phyloP scores from a whole-genome alignment of 2,888 invertebrate species.

The Thyatira batis region DNA sequence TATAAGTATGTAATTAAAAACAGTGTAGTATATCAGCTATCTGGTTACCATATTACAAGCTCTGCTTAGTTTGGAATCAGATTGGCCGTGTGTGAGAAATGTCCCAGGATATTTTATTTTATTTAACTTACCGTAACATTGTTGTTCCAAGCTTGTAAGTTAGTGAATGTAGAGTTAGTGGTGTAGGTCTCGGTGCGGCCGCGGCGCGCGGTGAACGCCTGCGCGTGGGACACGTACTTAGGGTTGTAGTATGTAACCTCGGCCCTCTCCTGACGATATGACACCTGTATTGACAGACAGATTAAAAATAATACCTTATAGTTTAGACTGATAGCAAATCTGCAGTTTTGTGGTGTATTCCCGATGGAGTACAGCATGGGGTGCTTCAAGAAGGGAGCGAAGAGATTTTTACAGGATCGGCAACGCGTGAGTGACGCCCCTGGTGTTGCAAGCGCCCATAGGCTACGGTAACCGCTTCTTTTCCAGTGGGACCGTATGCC shows the following conservation, averaged over 20 bases:
- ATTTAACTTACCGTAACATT: constrained; percentile 14
- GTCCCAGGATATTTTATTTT: too few relatives aligned
- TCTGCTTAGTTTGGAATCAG: too few relatives aligned
- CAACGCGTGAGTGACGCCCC: too few relatives aligned
- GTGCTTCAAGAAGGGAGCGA: too few relatives aligned
- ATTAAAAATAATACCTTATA: too few relatives aligned
- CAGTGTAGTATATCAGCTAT: too few relatives aligned
- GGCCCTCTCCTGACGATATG: constrained; percentile 8
- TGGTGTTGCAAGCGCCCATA: background rate
- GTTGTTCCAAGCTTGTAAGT: constrained; percentile 3
- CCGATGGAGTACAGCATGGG: too few relatives aligned
- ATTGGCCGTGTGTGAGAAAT: too few relatives aligned
- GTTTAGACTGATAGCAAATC: too few relatives aligned
- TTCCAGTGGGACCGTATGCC: background rate
- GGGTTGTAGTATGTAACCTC: constrained; percentile 8
- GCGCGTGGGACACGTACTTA: constrained; percentile 8
- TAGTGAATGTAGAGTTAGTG: constrained; percentile 6
- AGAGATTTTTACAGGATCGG: too few relatives aligned
- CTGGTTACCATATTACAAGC: too few relatives aligned
- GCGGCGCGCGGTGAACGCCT: constrained; percentile 6
- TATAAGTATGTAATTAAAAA: too few relatives aligned
- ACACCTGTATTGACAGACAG: background rate
- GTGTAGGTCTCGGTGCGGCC: constrained; percentile 5
- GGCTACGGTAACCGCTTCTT: background rate
- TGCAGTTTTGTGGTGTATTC: background rate